Conservation (phyloP, 2,888 invertebrate species). For the Microctonus aethiopoides region DNA sequence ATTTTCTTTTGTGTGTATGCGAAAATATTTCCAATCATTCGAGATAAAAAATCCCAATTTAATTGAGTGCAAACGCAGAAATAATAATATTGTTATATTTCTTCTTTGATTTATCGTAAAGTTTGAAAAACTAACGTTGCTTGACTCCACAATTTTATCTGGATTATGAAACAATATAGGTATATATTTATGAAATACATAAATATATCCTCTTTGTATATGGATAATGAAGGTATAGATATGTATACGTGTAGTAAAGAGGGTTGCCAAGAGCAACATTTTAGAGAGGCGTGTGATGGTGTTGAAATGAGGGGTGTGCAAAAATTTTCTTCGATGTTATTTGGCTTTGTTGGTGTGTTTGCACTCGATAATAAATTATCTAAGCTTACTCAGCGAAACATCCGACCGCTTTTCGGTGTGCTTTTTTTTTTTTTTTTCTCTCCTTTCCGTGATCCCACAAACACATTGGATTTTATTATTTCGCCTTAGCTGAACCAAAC, state of each 20-base stretch:
- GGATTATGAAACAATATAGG: slow-evolving; percentile 21
- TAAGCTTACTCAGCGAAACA: background rate
- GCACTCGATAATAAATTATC: slow-evolving; percentile 2
- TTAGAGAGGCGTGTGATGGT: slow-evolving; percentile 1
- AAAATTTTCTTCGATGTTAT: background rate
- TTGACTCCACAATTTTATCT: slow-evolving; percentile 11
- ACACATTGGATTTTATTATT: background rate
- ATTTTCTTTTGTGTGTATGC: background rate
- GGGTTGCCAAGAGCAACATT: background rate
- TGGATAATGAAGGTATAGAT: no score
- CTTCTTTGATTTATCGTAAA: slow-evolving; percentile 10
- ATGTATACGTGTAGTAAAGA: background rate
- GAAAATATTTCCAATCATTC: background rate
- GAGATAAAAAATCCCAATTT: background rate
- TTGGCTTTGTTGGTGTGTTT: background rate
- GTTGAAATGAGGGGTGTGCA: background rate
- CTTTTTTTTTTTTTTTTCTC: background rate
- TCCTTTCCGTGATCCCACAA: background rate
- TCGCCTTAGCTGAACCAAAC: background rate
- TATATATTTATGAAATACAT: no score
- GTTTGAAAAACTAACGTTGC: background rate
- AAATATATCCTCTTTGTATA: no score
- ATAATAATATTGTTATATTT: background rate
- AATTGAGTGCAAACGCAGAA: background rate
- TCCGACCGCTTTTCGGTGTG: background rate